A percentile compares a stretch with the other conserved stretches of the same genome.
These are phyloP conservation scores for Siphonodentalium dalli DNA, from an alignment of 2,888 invertebrate genomes.

Conservation along the genomic window DNA sequence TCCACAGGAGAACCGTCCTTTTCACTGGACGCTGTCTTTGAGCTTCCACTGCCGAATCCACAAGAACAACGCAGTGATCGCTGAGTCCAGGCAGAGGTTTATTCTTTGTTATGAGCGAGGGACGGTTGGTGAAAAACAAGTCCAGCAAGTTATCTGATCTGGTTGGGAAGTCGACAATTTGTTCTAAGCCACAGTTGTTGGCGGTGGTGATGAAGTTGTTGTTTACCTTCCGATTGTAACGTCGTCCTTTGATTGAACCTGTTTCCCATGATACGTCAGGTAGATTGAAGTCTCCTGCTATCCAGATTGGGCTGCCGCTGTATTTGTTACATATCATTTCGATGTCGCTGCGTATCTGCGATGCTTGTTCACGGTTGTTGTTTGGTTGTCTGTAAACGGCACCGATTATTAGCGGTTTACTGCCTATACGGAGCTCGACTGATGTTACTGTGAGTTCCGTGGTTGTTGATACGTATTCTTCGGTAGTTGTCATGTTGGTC, in stretches of 20 bases:
- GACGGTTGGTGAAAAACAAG: conserved; percentile 12
- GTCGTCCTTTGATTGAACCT: conserved; percentile 1
- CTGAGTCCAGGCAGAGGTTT: conserved; percentile 7
- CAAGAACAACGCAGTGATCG: conserved; percentile 14
- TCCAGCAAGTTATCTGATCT: conserved; percentile 10
- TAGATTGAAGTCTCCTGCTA: conserved; percentile 1
- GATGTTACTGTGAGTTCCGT: conserved; percentile 17
- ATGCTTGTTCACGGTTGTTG: conserved; percentile 4
- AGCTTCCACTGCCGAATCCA: too few relatives aligned
- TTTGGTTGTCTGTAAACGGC: conserved; percentile 16
- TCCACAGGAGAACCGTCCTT: too few relatives aligned
- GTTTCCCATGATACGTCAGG: conserved; percentile 17
- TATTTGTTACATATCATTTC: background rate
- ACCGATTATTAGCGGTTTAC: conserved; percentile 16
- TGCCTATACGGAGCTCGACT: conserved; percentile 2
- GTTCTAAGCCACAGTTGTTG: conserved; percentile 6
- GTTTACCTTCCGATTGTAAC: conserved; percentile 9
- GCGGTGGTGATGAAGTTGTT: conserved; percentile 11
- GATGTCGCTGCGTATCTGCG: conserved; percentile 4
- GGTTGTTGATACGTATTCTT: background rate
- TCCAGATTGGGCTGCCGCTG: conserved; percentile 5
- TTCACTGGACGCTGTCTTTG: too few relatives aligned
- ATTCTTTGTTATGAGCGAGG: conserved; percentile 5
- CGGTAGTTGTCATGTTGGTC: conserved; percentile 15
- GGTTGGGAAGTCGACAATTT: conserved; percentile 16